phyloP scores from a whole-genome alignment of 2,888 invertebrate species.

The Camptogramma bilineatum region DNA sequence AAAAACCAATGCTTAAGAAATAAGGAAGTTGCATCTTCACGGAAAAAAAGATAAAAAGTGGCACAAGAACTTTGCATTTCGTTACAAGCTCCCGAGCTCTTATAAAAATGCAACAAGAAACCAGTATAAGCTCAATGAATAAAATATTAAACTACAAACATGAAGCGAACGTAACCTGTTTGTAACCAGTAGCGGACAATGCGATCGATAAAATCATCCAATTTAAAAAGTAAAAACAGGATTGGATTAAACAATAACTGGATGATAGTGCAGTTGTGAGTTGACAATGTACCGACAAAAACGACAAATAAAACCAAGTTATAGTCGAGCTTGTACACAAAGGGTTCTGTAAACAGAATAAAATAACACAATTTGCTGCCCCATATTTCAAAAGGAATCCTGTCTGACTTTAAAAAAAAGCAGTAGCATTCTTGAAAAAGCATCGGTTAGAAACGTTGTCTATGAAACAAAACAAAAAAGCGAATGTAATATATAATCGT shows the following conservation, averaged over 20 bases:
- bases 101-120: constrained; percentile 42
- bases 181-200: constrained; percentile 65
- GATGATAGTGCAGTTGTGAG: constrained; percentile 65
- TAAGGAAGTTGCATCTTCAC: constrained; percentile 19
- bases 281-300: constrained; percentile 40
- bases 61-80: constrained; percentile 25
- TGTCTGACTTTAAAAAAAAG: neutral
- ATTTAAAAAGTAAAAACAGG: constrained; percentile 67
- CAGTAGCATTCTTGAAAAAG: neutral
- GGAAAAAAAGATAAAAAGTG: constrained; percentile 20
- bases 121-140: constrained; percentile 43
- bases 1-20: constrained; percentile 2
- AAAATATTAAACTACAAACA: constrained; percentile 45
- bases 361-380: constrained; percentile 1
- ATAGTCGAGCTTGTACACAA: neutral
- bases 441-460: neutral
- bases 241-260: constrained; percentile 57
- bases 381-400: neutral
- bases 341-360: constrained; percentile 14
- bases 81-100: constrained; percentile 25
- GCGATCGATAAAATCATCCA: constrained; percentile 71
- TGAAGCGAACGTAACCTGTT: constrained; percentile 42
- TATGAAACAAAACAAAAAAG: neutral
- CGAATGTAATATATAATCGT: neutral
- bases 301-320: constrained; percentile 22